These are phyloP conservation scores for Neodiprion pinetum DNA, from an alignment of 1,140 invertebrate genomes.

Conservation along the genomic window DNA sequence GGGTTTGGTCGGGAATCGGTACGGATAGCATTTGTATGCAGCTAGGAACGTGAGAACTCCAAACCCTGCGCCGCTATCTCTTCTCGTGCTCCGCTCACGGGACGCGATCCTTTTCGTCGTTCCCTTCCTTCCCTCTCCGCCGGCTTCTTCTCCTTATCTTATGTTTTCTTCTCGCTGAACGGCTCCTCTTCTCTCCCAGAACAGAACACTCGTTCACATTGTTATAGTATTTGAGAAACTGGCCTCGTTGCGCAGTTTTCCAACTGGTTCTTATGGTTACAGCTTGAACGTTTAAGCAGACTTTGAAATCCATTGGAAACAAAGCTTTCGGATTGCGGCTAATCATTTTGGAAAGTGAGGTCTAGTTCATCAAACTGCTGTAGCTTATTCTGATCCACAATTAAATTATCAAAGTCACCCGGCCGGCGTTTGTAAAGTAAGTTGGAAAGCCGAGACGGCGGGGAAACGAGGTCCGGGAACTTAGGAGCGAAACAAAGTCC, in stretches of 20 bases:
- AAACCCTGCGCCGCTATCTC: not conserved
- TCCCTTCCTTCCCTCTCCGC: not conserved
- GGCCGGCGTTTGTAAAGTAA: not conserved
- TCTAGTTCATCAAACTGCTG: not conserved
- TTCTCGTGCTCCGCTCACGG: not conserved
- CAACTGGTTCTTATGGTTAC: too few species aligned
- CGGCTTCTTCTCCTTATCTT: not conserved
- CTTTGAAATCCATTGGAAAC: too few species aligned
- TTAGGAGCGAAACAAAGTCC: constrained; percentile 35
- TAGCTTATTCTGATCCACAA: not conserved
- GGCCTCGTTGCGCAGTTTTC: not conserved
- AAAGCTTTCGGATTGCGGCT: too few species aligned
- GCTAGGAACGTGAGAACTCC: not conserved
- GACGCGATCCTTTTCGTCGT: not conserved
- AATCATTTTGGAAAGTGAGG: too few species aligned
- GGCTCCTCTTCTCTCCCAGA: not conserved
- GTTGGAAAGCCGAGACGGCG: constrained; percentile 13
- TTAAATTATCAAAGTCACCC: not conserved
- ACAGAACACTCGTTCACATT: not conserved
- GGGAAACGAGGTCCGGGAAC: constrained; percentile 19
- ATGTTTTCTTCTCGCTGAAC: too few species aligned
- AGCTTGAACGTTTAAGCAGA: too few species aligned
- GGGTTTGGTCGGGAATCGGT: not conserved
- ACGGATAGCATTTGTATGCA: constrained; percentile 1
- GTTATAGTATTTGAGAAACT: not conserved